Conservation (phyloP, 2,888 invertebrate genomes). For the Capitulum mitella region DNA sequence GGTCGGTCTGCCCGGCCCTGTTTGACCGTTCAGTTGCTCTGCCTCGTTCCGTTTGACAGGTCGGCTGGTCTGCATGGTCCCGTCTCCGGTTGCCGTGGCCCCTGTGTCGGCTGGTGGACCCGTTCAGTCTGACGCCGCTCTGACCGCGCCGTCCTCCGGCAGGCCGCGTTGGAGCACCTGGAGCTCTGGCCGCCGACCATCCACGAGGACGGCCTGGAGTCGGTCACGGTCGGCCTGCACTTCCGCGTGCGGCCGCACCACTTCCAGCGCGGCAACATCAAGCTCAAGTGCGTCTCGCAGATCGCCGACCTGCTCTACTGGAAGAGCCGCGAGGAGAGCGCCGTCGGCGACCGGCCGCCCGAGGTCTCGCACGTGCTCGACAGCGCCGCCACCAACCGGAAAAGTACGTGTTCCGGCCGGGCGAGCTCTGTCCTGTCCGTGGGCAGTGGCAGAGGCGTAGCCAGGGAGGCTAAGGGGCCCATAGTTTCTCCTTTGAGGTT, state of each 20-base stretch:
- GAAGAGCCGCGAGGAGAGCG: conserved; percentile 10
- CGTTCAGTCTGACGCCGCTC: too few species aligned
- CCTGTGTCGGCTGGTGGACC: too few species aligned
- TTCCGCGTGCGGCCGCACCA: conserved; percentile 5
- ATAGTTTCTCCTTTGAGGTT: too few species aligned
- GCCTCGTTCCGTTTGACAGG: too few species aligned
- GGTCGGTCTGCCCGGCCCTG: too few species aligned
- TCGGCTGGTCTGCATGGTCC: too few species aligned
- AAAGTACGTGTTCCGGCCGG: neutral
- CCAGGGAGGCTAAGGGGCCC: too few species aligned
- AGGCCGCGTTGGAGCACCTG: conserved; percentile 14
- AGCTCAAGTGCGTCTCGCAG: conserved; percentile 12
- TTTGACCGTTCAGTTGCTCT: too few species aligned
- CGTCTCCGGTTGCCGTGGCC: too few species aligned
- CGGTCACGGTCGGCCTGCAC: conserved; percentile 3
- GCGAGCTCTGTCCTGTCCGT: too few species aligned
- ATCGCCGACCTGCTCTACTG: neutral
- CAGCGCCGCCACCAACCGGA: neutral
- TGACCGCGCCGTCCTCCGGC: neutral
- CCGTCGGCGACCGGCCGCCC: conserved; percentile 15
- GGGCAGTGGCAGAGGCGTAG: too few species aligned
- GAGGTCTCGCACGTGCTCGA: conserved; percentile 19
- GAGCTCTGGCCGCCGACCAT: conserved; percentile 1
- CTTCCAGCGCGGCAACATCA: conserved; percentile 14
- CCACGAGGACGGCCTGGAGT: conserved; percentile 8